Evolutionary conservation across 1,140 invertebrate species (phyloP).

Genomic region (Heliconius congener): DNA sequence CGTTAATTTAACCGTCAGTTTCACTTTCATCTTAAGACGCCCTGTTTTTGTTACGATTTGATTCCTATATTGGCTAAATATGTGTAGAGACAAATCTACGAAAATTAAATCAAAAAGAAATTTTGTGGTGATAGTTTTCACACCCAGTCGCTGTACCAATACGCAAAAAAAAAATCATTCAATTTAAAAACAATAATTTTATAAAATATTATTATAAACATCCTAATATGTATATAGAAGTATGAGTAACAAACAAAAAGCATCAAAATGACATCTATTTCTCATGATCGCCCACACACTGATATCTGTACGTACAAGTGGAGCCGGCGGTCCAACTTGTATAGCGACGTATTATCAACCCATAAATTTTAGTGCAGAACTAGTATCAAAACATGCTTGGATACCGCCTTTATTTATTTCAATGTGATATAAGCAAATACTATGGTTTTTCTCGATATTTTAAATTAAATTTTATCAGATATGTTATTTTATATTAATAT

Average conservation of each 20-base stretch:
- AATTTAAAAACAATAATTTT: too few relatives aligned
- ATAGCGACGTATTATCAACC: constrained; percentile 18
- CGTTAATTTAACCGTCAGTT: constrained; percentile 47
- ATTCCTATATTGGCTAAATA: too few relatives aligned
- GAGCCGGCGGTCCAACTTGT: constrained; percentile 18
- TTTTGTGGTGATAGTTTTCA: too few relatives aligned
- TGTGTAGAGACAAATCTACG: too few relatives aligned
- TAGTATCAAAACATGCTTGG: constrained; percentile 27
- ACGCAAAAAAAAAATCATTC: not conserved
- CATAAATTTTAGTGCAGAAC: constrained; percentile 26
- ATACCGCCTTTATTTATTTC: constrained; percentile 48
- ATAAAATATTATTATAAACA: too few relatives aligned
- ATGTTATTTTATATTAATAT: too few relatives aligned
- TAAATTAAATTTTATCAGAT: too few relatives aligned
- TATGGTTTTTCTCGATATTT: not conserved
- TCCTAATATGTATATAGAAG: too few relatives aligned
- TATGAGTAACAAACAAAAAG: not conserved
- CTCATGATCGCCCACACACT: constrained; percentile 4
- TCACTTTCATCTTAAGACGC: constrained; percentile 1
- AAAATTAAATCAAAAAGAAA: too few relatives aligned
- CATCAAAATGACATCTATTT: not conserved
- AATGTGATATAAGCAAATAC: not conserved
- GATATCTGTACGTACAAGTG: constrained; percentile 18
- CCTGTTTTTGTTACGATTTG: not conserved
- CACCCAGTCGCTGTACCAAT: not conserved